Evolutionary conservation across 2,797 vertebrate genomes (phyloP).

Genomic region (Liparis tanakae): DNA sequence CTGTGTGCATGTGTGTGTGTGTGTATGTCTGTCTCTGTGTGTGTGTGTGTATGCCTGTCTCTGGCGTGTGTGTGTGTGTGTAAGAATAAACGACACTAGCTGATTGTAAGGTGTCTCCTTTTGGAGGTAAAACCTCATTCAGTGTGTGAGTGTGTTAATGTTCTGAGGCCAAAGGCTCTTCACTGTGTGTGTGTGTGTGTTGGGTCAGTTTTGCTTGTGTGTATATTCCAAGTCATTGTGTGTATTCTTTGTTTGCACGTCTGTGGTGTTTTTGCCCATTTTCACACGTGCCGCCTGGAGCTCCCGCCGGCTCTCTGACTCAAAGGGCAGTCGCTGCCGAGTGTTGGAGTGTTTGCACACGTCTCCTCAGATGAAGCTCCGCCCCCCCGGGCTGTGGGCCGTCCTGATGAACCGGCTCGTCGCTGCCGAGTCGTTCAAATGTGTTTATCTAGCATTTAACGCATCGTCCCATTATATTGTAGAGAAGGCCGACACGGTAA

Average conservation of each 20-base stretch:
- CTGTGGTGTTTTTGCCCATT: slow-evolving; percentile 13
- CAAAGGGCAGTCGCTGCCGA: slow-evolving; percentile 57
- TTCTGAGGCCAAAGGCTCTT: slow-evolving; percentile 42
- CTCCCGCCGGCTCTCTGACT: slow-evolving; percentile 52
- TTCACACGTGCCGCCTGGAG: slow-evolving; percentile 5
- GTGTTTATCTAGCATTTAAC: background rate
- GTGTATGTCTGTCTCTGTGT: no score
- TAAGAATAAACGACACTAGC: background rate
- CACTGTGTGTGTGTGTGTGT: slow-evolving; percentile 11
- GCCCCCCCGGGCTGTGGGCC: background rate
- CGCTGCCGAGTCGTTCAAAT: background rate
- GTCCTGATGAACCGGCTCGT: no score
- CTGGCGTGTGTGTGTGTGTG: slow-evolving; percentile 16
- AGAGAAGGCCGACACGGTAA: background rate
- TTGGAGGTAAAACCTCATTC: slow-evolving; percentile 13
- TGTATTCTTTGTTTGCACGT: slow-evolving; percentile 1
- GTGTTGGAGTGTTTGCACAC: slow-evolving; percentile 59
- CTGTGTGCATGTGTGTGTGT: background rate
- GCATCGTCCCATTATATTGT: background rate
- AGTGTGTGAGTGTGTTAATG: slow-evolving; percentile 16
- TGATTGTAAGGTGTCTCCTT: slow-evolving; percentile 1
- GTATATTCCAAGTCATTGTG: background rate
- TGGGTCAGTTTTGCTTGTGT: background rate
- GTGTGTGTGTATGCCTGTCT: background rate
- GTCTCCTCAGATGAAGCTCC: slow-evolving; percentile 22